A percentile compares a stretch with the other conserved stretches of the same genome.
These are phyloP conservation scores for Camponotus vicinus DNA, from an alignment of 1,140 invertebrate species.

Conservation along the genomic window DNA sequence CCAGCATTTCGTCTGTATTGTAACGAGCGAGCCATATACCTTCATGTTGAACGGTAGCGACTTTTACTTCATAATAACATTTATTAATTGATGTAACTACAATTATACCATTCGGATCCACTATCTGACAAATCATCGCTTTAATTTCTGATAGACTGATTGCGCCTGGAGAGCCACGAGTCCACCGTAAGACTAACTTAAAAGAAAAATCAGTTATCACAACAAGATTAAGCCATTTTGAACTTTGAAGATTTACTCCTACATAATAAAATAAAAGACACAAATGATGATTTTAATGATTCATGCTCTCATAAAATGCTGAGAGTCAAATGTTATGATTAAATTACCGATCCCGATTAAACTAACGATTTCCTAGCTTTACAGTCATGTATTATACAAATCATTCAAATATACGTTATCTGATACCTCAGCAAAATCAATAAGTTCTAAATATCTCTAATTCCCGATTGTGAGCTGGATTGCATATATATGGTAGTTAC, in stretches of 20 bases:
- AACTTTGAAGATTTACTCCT: too few relatives aligned
- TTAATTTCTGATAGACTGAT: slow-evolving; percentile 1
- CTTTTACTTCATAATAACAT: slow-evolving; percentile 66
- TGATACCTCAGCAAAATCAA: slow-evolving; percentile 55
- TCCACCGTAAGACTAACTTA: neutral
- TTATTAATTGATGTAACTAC: slow-evolving; percentile 43
- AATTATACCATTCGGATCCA: slow-evolving; percentile 64
- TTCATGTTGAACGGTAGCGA: slow-evolving; percentile 70
- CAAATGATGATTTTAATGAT: too few relatives aligned
- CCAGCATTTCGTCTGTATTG: slow-evolving; percentile 57
- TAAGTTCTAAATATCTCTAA: slow-evolving; percentile 61
- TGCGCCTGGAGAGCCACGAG: slow-evolving; percentile 8
- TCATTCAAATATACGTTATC: neutral
- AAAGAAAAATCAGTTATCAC: neutral
- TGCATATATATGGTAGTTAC: slow-evolving; percentile 41
- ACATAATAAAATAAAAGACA: neutral
- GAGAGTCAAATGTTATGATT: neutral
- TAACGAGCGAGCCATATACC: slow-evolving; percentile 73
- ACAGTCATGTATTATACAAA: neutral
- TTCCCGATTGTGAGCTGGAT: slow-evolving; percentile 37
- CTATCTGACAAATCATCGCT: slow-evolving; percentile 65
- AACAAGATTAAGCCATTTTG: neutral
- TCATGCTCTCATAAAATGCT: too few relatives aligned
- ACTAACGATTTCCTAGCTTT: neutral
- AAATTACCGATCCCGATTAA: neutral